A percentile compares a stretch with the other conserved stretches of the same genome.
phyloP scores from a whole-genome alignment of 1,140 invertebrate species.

The Copidosoma floridanum region DNA sequence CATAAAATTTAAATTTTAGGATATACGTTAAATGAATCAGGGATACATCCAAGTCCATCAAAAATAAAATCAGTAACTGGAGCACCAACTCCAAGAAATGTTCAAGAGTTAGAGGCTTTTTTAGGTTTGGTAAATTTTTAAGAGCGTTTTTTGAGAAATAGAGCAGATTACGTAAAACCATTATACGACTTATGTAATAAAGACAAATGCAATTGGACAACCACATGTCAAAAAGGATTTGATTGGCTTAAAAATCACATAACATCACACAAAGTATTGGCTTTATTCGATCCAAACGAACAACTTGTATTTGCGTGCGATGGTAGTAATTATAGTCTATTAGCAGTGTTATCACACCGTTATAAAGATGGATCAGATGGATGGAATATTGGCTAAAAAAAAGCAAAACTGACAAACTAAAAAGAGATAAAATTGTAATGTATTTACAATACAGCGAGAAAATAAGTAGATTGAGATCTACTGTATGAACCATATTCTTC shows the following conservation, averaged over 20 bases:
- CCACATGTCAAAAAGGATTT: constrained; percentile 36
- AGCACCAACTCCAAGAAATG: constrained; percentile 33
- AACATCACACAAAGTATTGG: constrained; percentile 37
- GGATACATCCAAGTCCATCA: not conserved
- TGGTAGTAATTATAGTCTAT: constrained; percentile 3
- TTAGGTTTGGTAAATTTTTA: constrained; percentile 45
- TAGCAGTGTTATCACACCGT: not conserved
- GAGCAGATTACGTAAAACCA: constrained; percentile 39
- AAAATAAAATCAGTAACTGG: constrained; percentile 31
- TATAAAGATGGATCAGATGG: not conserved
- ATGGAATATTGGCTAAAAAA: too few species aligned
- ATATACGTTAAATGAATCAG: not conserved
- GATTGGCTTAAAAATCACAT: constrained; percentile 37
- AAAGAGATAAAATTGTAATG: too few species aligned
- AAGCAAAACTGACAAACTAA: too few species aligned
- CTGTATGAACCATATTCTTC: too few species aligned
- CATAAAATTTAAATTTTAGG: constrained; percentile 31
- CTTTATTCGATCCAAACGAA: constrained; percentile 36
- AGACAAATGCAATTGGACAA: constrained; percentile 32
- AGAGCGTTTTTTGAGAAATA: too few species aligned
- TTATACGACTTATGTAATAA: constrained; percentile 32
- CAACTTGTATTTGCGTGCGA: constrained; percentile 12
- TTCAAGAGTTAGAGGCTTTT: constrained; percentile 35
- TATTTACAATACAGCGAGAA: too few species aligned
- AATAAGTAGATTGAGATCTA: too few species aligned